Conservation (phyloP, 2,888 invertebrate genomes). For the Ichneumoninae sp. region DNA sequence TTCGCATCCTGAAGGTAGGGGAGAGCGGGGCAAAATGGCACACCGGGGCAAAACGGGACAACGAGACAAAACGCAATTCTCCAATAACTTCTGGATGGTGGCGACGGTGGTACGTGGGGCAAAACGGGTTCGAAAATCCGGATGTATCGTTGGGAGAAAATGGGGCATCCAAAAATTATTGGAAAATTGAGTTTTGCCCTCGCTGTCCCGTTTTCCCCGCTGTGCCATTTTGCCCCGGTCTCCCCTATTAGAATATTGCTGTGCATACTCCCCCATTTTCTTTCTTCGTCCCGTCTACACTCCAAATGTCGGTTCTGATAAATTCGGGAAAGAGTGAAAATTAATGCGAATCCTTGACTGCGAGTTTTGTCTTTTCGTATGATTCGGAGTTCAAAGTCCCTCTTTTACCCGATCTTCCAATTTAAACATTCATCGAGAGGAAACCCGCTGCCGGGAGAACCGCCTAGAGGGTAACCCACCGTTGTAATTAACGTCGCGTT, state of each 20-base stretch:
- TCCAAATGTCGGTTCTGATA: background rate
- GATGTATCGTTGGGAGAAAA: no score
- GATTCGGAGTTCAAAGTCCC: background rate
- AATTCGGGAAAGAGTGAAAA: constrained; percentile 20
- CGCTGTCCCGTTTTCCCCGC: no score
- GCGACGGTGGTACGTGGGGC: no score
- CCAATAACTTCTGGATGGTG: no score
- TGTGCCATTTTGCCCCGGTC: no score
- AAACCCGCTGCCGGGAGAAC: background rate
- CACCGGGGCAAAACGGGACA: no score
- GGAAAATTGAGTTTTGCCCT: no score
- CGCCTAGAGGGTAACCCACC: background rate
- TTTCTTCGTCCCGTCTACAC: background rate
- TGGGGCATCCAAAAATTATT: no score
- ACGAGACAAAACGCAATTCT: no score
- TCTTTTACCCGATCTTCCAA: background rate
- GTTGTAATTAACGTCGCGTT: constrained; percentile 15
- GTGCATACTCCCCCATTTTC: background rate
- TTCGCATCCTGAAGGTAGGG: background rate
- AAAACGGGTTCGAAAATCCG: no score
- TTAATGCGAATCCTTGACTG: background rate
- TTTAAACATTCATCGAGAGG: background rate
- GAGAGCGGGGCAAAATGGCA: no score
- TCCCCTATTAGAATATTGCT: background rate
- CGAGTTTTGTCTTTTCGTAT: background rate